These are phyloP conservation scores for Drosophila takahashii DNA, from an alignment of 1,140 invertebrate genomes.

Conservation along the genomic window DNA sequence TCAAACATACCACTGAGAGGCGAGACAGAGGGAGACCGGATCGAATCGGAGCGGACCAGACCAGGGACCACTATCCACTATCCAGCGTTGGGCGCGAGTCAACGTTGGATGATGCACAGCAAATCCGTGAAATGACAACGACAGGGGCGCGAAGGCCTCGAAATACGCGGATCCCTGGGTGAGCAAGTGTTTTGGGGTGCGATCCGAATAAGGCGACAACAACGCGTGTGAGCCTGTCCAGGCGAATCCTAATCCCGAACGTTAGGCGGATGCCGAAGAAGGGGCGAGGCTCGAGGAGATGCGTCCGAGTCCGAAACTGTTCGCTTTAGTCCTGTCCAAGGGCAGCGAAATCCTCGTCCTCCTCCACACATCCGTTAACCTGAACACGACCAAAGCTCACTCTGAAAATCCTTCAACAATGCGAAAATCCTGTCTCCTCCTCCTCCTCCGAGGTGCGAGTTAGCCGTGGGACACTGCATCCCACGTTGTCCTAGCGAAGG, in stretches of 20 bases:
- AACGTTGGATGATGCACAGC: constrained; percentile 69
- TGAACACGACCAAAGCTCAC: constrained; percentile 36
- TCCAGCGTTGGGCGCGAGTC: constrained; percentile 68
- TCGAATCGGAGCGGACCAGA: constrained; percentile 12
- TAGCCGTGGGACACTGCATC: constrained; percentile 58
- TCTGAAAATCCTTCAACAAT: constrained; percentile 37
- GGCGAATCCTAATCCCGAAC: constrained; percentile 64
- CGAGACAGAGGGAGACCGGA: constrained; percentile 61
- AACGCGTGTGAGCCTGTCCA: constrained; percentile 33
- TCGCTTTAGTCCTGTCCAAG: constrained; percentile 64
- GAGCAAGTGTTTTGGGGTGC: constrained; percentile 36
- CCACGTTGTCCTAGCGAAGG: constrained; percentile 72
- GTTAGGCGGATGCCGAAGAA: constrained; percentile 55
- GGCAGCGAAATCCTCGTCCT: constrained; percentile 18
- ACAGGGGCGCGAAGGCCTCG: constrained; percentile 63
- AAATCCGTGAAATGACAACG: constrained; percentile 54
- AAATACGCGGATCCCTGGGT: constrained; percentile 54
- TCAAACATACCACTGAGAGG: constrained; percentile 66
- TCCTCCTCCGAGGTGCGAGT: constrained; percentile 32
- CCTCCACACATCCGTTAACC: constrained; percentile 43
- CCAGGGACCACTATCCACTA: constrained; percentile 63
- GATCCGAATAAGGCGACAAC: constrained; percentile 38
- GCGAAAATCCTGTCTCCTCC: constrained; percentile 31
- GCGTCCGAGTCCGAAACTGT: constrained; percentile 57
- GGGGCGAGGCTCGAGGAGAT: constrained; percentile 52